A percentile compares a stretch with the other conserved stretches of the same genome.
phyloP scores from a whole-genome alignment of 2,888 invertebrate species.

The Ypsolopha sequella region DNA sequence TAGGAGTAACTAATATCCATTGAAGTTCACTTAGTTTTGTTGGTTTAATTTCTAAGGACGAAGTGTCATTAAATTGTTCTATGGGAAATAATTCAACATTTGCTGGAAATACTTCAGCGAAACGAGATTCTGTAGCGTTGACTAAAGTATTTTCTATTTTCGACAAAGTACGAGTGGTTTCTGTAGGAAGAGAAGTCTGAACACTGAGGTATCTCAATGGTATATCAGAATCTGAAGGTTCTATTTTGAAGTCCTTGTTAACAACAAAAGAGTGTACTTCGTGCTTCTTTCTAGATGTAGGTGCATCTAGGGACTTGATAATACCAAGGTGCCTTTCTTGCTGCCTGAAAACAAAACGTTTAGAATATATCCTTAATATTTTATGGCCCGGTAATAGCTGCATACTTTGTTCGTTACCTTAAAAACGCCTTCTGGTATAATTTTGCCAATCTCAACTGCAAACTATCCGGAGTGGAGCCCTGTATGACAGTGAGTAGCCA shows the following conservation, averaged over 20 bases:
- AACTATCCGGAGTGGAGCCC: slow-evolving; percentile 70
- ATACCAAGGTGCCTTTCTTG: slow-evolving; percentile 86
- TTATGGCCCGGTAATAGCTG: not conserved
- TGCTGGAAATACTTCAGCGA: not conserved
- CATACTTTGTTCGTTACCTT: slow-evolving; percentile 62
- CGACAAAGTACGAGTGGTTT: slow-evolving; percentile 10
- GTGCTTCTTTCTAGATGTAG: slow-evolving; percentile 54
- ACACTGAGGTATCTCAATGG: slow-evolving; percentile 40
- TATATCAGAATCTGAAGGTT: slow-evolving; percentile 25
- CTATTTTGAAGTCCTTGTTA: slow-evolving; percentile 36
- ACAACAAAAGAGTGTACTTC: slow-evolving; percentile 60
- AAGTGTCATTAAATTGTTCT: slow-evolving; percentile 20
- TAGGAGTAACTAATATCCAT: slow-evolving; percentile 55
- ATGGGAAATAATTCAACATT: not conserved
- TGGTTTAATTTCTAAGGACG: slow-evolving; percentile 28
- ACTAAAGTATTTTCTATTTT: slow-evolving; percentile 10
- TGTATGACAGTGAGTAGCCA: slow-evolving; percentile 86
- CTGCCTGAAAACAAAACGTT: slow-evolving; percentile 68
- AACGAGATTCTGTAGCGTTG: not conserved
- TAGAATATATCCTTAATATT: not conserved
- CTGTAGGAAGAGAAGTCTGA: slow-evolving; percentile 24
- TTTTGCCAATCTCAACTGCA: slow-evolving; percentile 81
- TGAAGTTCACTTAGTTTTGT: slow-evolving; percentile 38
- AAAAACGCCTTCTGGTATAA: slow-evolving; percentile 86
- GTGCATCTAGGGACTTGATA: slow-evolving; percentile 61